Conservation (phyloP, 2,888 invertebrate species). For the Philereme vetulata region DNA sequence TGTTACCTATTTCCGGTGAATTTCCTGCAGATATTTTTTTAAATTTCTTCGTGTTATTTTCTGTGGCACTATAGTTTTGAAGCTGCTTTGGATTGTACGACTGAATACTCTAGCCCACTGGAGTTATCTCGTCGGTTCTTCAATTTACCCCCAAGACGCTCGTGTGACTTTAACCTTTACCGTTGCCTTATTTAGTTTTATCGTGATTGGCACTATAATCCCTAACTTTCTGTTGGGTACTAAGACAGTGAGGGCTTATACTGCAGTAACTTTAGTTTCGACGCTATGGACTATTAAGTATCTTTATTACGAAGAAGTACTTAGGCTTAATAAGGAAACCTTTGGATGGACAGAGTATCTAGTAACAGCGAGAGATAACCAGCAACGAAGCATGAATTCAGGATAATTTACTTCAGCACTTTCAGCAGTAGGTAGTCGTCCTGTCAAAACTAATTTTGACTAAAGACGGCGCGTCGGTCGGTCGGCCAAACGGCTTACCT, state of each 20-base stretch:
- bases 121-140: conserved; percentile 59
- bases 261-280: conserved; percentile 50
- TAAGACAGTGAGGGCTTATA: conserved; percentile 51
- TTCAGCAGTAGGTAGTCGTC: too few species aligned
- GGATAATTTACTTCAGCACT: too few species aligned
- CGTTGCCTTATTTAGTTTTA: conserved; percentile 48
- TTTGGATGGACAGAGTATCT: too few species aligned
- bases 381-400: too few species aligned
- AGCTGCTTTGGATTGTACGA: conserved; percentile 53
- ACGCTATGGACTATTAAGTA: conserved; percentile 54
- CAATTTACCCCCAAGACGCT: conserved; percentile 47
- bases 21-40: too few species aligned
- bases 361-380: too few species aligned
- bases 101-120: conserved; percentile 60
- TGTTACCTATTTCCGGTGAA: too few species aligned
- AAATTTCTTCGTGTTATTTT: conserved; percentile 40
- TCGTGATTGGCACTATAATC: conserved; percentile 49
- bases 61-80: conserved; percentile 42
- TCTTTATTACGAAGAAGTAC: conserved; percentile 41
- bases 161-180: conserved; percentile 45
- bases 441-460: too few species aligned
- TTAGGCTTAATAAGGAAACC: too few species aligned
- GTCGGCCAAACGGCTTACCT: too few species aligned
- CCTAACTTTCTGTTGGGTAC: conserved; percentile 50
- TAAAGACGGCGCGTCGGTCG: too few species aligned